These are phyloP conservation scores for Glyphotaelius pellucidus DNA, from an alignment of 2,888 invertebrate genomes.

Conservation along the genomic window DNA sequence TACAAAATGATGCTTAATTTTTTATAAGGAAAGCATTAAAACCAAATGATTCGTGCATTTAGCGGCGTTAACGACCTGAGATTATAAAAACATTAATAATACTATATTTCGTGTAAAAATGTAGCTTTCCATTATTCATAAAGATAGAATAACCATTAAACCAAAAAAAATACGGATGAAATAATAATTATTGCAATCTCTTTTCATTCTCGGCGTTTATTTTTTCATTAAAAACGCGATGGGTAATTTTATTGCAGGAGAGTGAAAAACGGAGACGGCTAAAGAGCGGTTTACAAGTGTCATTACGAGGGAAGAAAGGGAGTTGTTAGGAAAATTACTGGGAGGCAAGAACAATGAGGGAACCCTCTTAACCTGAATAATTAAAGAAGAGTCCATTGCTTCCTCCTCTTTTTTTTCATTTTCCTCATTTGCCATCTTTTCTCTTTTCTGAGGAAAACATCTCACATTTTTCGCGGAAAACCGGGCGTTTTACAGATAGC, in stretches of 20 bases:
- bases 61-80: background rate
- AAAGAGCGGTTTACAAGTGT: conserved; percentile 23
- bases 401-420: background rate
- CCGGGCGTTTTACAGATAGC: conserved; percentile 26
- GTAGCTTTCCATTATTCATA: background rate
- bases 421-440: conserved; percentile 11
- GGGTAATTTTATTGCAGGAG: conserved; percentile 24
- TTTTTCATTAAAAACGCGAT: background rate
- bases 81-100: background rate
- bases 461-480: background rate
- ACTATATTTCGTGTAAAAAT: background rate
- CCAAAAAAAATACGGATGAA: background rate
- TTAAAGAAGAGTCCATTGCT: conserved; percentile 44
- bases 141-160: background rate
- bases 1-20: background rate
- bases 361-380: conserved; percentile 61
- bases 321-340: conserved; percentile 41
- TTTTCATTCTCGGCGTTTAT: background rate
- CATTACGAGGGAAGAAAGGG: background rate
- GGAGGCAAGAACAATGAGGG: conserved; percentile 24
- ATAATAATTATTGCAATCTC: background rate
- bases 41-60: background rate
- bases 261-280: conserved; percentile 17
- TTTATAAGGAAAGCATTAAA: no score
- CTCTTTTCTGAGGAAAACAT: background rate